Percentiles rank a stretch among this genome's conserved stretches.
These are phyloP conservation scores for Sinohyriopsis cumingii DNA, from an alignment of 2,888 invertebrate species.

Conservation along the genomic window DNA sequence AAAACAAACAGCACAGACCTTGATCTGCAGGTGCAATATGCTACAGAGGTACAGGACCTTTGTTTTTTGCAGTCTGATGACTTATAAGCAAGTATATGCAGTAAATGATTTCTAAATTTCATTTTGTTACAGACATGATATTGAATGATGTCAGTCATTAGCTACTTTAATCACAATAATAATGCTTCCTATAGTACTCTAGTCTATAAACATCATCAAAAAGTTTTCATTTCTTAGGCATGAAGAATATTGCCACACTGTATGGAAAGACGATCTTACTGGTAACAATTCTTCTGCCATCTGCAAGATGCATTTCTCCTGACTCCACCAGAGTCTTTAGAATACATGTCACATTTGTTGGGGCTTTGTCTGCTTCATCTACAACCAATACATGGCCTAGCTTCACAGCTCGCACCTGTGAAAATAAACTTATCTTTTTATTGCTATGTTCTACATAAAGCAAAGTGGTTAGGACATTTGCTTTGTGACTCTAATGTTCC, in stretches of 20 bases:
- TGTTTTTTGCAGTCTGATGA: too few relatives aligned
- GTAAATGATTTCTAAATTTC: neutral
- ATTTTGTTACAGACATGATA: too few relatives aligned
- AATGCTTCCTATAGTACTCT: too few relatives aligned
- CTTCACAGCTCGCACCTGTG: constrained; percentile 82
- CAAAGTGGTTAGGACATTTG: too few relatives aligned
- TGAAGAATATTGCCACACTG: neutral
- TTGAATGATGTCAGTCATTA: too few relatives aligned
- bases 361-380: constrained; percentile 98
- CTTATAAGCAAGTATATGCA: too few relatives aligned
- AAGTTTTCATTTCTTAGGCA: neutral
- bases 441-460: too few relatives aligned
- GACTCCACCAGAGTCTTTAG: constrained; percentile 95
- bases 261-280: constrained; percentile 37
- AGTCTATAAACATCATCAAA: neutral
- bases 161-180: too few relatives aligned
- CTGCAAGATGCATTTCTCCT: constrained; percentile 95
- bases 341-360: constrained; percentile 96
- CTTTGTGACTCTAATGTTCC: too few relatives aligned
- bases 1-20: too few relatives aligned
- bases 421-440: neutral
- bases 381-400: constrained; percentile 91
- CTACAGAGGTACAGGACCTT: too few relatives aligned
- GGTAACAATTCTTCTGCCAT: constrained; percentile 89
- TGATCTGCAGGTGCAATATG: too few relatives aligned